A percentile compares a stretch with the other conserved stretches of the same genome.
Conservation (phyloP, 2,888 invertebrate genomes). For the Druceiella hillmani region DNA sequence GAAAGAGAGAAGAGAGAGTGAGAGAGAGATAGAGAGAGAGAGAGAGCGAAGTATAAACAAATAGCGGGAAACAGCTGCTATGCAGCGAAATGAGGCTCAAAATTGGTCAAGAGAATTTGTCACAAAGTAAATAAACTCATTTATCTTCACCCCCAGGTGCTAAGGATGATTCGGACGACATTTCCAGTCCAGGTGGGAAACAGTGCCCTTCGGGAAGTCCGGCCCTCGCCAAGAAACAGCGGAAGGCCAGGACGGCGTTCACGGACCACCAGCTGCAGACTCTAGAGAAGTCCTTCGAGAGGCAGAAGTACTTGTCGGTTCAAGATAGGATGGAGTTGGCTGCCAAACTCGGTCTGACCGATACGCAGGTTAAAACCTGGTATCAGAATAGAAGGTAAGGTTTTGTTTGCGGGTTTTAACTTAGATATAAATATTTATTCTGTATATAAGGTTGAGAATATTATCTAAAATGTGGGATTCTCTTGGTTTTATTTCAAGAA, state of each 20-base stretch:
- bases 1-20: too few relatives aligned
- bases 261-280: conserved; percentile 97
- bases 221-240: conserved; percentile 80
- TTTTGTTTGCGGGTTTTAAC: conserved; percentile 6
- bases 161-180: conserved; percentile 77
- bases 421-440: conserved; percentile 4
- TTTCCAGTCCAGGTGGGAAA: conserved; percentile 51
- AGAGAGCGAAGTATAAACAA: too few relatives aligned
- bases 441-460: too few relatives aligned
- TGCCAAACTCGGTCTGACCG: conserved; percentile 90
- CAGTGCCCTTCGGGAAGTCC: conserved; percentile 34
- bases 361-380: conserved; percentile 99
- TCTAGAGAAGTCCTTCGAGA: conserved; percentile 93
- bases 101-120: conserved; percentile 11
- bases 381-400: conserved; percentile 95
- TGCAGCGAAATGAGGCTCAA: conserved; percentile 1
- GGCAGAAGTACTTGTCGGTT: conserved; percentile 94
- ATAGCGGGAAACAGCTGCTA: neutral
- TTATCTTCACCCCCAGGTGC: conserved; percentile 56
- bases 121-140: conserved; percentile 10
- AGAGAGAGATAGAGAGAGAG: too few relatives aligned
- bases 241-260: conserved; percentile 97
- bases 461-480: too few relatives aligned
- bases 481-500: too few relatives aligned
- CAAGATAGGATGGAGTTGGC: conserved; percentile 99